Evolutionary conservation across 2,797 vertebrate genomes (phyloP).

Genomic region (Sebastes melanostomus): DNA sequence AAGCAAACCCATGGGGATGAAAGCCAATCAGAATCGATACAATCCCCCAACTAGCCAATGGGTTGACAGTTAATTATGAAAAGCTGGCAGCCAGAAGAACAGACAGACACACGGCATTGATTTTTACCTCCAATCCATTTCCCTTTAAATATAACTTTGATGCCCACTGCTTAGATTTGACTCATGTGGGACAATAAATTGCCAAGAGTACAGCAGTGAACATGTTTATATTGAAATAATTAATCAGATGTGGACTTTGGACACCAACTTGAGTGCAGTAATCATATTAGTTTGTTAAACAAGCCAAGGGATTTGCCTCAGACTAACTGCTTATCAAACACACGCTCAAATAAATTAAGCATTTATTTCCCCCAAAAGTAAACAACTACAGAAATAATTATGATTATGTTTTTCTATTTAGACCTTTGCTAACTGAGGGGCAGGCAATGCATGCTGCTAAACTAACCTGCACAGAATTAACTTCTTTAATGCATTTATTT

Average conservation of each 20-base stretch:
- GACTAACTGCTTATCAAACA: slow-evolving; percentile 27
- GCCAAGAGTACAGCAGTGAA: not conserved
- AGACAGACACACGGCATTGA: slow-evolving; percentile 16
- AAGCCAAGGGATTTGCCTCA: slow-evolving; percentile 14
- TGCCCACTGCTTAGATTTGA: slow-evolving; percentile 7
- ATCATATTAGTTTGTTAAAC: slow-evolving; percentile 40
- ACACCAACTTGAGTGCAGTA: slow-evolving; percentile 13
- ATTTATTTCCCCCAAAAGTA: slow-evolving; percentile 2
- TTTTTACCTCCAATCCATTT: slow-evolving; percentile 36
- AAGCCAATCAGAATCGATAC: slow-evolving; percentile 45
- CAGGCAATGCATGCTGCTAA: not conserved
- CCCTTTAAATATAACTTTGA: slow-evolving; percentile 26
- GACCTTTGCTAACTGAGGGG: not conserved
- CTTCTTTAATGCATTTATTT: not conserved
- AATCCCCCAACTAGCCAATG: slow-evolving; percentile 33
- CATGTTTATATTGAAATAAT: slow-evolving; percentile 23
- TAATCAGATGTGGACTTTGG: slow-evolving; percentile 36
- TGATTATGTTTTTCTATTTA: not conserved
- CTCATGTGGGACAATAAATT: slow-evolving; percentile 5
- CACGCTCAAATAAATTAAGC: slow-evolving; percentile 22
- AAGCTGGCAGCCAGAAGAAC: slow-evolving; percentile 11
- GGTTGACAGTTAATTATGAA: slow-evolving; percentile 46
- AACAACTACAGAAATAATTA: slow-evolving; percentile 5
- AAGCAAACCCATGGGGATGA: slow-evolving; percentile 17
- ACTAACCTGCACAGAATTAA: not conserved